Evolutionary conservation across 2,113 vertebrate species (phyloP), one percentile per base, ranked within the genome.

Genomic region (Leptobrachium leishanense): DNA sequence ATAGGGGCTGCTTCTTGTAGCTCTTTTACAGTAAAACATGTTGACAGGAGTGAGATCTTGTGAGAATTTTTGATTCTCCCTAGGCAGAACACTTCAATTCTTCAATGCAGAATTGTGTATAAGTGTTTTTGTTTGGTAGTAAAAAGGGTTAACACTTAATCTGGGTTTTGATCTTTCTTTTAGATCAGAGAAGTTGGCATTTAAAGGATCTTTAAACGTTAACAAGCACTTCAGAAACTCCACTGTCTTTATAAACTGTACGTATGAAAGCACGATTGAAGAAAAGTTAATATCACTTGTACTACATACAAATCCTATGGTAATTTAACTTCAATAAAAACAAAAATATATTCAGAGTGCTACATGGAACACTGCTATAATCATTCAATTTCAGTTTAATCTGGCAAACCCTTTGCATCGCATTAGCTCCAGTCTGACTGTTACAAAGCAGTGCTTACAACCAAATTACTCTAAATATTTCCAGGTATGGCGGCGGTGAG

Each of bases 251-350:
- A 81, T 73, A 15, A 12, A 85, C 73, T 44, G 76, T 77, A 43
- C 70, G 84, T 53, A 62, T 43, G 76, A 88, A 83, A 44, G 81
- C 73, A 11, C 66, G 59, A 74, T 74, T 86, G 82, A 88, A 85
- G 71, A 82, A 67, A 65, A 81, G 80, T 65, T 84, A 84, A 74
- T 84, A 85, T 83, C 82, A 82, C 63, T 84, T 78, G 82, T 87
- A 31, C 74, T 74, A 41, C 75, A 85, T 70, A 76, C 59, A 86
- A 2, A 0, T 87, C 73, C 75, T 73, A 71, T 80, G 75, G 72
- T 86, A 86, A 85, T 83, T 83, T 72, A 86, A 85, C 71, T 85
- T 85, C 82, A 84, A 84, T 88, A 83, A 87, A 31, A 88, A 88
- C 81, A 59, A 84, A 85, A 85, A 80, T 83, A 81, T 79, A 85